A percentile compares a stretch with the other conserved stretches of the same genome.
Evolutionary conservation across 2,797 vertebrate species (phyloP).

Genomic region (Clarias fuscus): DNA sequence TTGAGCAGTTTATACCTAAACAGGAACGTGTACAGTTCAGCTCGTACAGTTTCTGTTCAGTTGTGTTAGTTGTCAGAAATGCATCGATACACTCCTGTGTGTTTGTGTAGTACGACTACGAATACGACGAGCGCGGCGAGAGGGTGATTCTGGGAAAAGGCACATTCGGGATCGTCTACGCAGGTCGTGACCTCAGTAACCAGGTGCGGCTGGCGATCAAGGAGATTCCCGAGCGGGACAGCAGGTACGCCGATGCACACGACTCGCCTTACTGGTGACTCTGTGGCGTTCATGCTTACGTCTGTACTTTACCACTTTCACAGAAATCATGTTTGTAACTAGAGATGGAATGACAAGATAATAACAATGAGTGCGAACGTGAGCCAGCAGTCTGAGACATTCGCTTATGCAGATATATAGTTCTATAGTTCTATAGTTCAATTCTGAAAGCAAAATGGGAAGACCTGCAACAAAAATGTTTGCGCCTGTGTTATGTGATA

Average conservation of each 20-base stretch:
- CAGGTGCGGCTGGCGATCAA: slow-evolving; percentile 98
- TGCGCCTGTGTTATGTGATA: background rate
- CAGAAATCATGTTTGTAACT: background rate
- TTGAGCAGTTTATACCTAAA: no score
- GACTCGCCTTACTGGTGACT: background rate
- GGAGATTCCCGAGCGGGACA: slow-evolving; percentile 96
- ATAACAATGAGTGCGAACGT: background rate
- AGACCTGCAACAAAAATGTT: background rate
- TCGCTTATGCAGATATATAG: background rate
- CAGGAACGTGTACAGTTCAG: no score
- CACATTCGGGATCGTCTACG: slow-evolving; percentile 95
- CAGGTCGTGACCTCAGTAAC: slow-evolving; percentile 96
- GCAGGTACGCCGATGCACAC: slow-evolving; percentile 80
- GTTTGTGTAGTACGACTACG: slow-evolving; percentile 89
- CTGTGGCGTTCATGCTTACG: background rate
- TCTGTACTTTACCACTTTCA: background rate
- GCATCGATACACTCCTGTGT: background rate
- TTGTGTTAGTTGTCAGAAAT: background rate
- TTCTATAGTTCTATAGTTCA: background rate
- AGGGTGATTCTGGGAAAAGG: slow-evolving; percentile 92
- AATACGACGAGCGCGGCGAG: slow-evolving; percentile 94
- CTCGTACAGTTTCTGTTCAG: no score
- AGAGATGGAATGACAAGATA: background rate
- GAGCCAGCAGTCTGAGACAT: slow-evolving; percentile 4
- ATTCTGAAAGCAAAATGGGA: background rate